Percentiles rank a stretch among this genome's conserved stretches.
Evolutionary conservation across 2,113 vertebrate species (phyloP).

Genomic region (Phodopus roborovskii): DNA sequence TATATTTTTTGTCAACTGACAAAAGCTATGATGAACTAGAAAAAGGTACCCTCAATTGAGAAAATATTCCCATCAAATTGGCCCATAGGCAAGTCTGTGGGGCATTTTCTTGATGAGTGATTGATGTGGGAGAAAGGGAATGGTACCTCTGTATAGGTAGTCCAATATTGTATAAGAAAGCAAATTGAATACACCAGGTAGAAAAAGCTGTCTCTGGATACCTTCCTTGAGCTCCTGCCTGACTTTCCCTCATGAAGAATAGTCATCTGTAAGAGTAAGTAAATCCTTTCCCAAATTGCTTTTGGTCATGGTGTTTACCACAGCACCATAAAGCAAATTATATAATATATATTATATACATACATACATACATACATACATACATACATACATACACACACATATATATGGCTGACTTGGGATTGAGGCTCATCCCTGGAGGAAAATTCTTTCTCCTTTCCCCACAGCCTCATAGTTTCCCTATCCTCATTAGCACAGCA

Average conservation of each 20-base stretch:
- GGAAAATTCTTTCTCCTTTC: not conserved
- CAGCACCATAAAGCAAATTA: not conserved
- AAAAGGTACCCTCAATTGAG: not conserved
- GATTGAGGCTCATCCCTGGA: not conserved
- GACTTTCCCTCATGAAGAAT: too few species aligned
- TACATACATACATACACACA: not conserved
- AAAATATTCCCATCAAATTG: not conserved
- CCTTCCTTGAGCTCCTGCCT: not conserved
- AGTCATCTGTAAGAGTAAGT: not conserved
- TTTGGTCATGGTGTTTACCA: not conserved
- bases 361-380: not conserved
- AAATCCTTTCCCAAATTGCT: not conserved
- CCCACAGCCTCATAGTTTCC: not conserved
- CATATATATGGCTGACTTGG: too few species aligned
- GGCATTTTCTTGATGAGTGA: not conserved
- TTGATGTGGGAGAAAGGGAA: not conserved
- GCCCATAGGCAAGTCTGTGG: not conserved
- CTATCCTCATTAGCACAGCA: not conserved
- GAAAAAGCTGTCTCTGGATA: not conserved
- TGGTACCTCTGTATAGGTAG: not conserved
- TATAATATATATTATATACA: not conserved
- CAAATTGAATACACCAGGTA: not conserved
- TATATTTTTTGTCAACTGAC: not conserved
- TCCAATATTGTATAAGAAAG: not conserved
- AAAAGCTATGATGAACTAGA: not conserved